phyloP scores from a whole-genome alignment of 2,797 vertebrate species.

The Diplodus puntazzo region DNA sequence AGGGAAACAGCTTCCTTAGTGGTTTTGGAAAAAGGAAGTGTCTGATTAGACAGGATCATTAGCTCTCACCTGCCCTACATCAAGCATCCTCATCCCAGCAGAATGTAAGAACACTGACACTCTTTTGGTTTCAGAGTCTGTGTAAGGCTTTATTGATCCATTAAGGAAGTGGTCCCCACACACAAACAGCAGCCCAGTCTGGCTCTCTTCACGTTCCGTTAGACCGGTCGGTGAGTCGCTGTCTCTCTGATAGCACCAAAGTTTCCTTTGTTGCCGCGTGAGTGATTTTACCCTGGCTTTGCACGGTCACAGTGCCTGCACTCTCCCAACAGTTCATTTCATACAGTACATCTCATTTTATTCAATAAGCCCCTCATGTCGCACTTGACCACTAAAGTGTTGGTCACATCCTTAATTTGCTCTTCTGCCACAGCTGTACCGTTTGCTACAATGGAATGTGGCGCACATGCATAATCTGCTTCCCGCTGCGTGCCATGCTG shows the following conservation, averaged over 20 bases:
- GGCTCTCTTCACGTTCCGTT: neutral
- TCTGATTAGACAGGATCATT: conserved; percentile 17
- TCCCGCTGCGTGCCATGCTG: neutral
- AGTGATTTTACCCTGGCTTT: conserved; percentile 19
- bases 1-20: neutral
- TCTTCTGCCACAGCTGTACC: conserved; percentile 43
- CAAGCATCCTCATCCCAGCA: neutral
- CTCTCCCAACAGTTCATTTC: conserved; percentile 10
- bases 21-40: neutral
- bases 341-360: conserved; percentile 23
- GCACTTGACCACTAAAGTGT: conserved; percentile 54
- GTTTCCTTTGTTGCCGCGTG: neutral
- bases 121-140: neutral
- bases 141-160: conserved; percentile 1
- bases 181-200: conserved; percentile 1
- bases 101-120: neutral
- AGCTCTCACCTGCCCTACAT: neutral
- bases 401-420: conserved; percentile 33
- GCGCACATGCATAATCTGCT: conserved; percentile 21
- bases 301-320: neutral
- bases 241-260: neutral
- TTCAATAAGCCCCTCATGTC: conserved; percentile 28
- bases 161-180: neutral
- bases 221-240: neutral
- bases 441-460: conserved; percentile 21